Base-by-base conservation (phyloP, 2,797 vertebrate genomes). In the Sebastes baramenuke region DNA sequence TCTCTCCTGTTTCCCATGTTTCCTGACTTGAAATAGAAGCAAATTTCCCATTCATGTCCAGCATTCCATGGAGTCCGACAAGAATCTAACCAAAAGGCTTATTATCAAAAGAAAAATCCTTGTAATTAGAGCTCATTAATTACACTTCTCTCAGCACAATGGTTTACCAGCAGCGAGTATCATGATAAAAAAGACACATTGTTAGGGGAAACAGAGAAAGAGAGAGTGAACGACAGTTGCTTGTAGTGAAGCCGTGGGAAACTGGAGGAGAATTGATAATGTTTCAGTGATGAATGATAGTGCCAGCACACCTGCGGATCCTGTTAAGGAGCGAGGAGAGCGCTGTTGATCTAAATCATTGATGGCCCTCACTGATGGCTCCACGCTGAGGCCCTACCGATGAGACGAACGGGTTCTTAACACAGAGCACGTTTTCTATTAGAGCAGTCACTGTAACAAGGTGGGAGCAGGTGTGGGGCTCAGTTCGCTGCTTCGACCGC, bases 281-380 rank as follows among this genome's bases (percentile, higher is more conserved):
- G 87, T 84, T 89, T 82, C 55, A 29, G 80, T 83, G 90, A 92
- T 92, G 88, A 91, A 92, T 80, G 87, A 67, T 83, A 3, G 78
- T 20, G 56, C 77, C 76, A 24, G 82, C 79, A 76, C 92, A 93
- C 87, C 92, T 92, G 89, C 69, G 4, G 76, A 84, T 87, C 68
- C 66, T 60, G 86, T 81, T 76, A 76, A 81, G 80, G 66, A 89
- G 74, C 22, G 24, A 67, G 73, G 67, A 90, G 82, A 78, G 84
- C 22, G 80, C 80, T 85, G 87, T 82, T 91, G 89, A 94, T 85
- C 80, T 93, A 91, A 95, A 95, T 92, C 80, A 85, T 87, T 88
- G 87, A 89, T 90, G 88, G 77, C 88, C 85, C 82, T 77, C 67
- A 10, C 65, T 79, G 77, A 87, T 87, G 83, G 84, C 85, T 85